Conservation (phyloP, 1,140 invertebrate genomes). For the Diuraphis noxia region DNA sequence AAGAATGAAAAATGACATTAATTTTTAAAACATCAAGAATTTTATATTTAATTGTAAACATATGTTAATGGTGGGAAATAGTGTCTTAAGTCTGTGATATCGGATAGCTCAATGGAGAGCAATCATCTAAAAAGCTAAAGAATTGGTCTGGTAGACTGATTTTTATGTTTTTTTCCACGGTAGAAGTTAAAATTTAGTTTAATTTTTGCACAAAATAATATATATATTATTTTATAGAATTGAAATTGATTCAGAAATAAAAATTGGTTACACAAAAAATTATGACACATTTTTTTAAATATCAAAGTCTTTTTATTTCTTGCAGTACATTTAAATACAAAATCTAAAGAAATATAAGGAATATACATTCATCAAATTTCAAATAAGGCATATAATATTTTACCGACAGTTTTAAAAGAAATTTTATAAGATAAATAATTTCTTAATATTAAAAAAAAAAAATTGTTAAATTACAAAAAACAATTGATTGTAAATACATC, state of each 20-base stretch:
- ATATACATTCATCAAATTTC: background rate
- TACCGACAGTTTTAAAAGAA: background rate
- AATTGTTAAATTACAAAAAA: slow-evolving; percentile 8
- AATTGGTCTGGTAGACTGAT: too few species aligned
- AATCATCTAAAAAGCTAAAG: too few species aligned
- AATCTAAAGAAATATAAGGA: background rate
- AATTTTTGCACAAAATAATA: background rate
- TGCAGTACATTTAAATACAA: background rate
- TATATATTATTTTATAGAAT: background rate
- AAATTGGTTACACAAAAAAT: background rate
- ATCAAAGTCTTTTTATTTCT: background rate
- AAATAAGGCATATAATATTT: background rate
- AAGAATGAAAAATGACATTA: background rate
- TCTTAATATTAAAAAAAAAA: background rate
- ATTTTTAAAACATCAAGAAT: background rate
- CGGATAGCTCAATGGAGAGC: too few species aligned
- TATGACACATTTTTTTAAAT: background rate
- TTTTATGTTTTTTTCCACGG: too few species aligned
- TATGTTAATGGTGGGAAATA: too few species aligned
- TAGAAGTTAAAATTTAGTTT: background rate
- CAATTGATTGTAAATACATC: background rate
- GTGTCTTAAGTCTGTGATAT: too few species aligned
- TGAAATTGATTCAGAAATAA: background rate
- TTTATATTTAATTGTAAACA: too few species aligned
- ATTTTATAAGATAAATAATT: background rate